Evolutionary conservation across 2,888 invertebrate species (phyloP).

Genomic region (Fragum sueziense): DNA sequence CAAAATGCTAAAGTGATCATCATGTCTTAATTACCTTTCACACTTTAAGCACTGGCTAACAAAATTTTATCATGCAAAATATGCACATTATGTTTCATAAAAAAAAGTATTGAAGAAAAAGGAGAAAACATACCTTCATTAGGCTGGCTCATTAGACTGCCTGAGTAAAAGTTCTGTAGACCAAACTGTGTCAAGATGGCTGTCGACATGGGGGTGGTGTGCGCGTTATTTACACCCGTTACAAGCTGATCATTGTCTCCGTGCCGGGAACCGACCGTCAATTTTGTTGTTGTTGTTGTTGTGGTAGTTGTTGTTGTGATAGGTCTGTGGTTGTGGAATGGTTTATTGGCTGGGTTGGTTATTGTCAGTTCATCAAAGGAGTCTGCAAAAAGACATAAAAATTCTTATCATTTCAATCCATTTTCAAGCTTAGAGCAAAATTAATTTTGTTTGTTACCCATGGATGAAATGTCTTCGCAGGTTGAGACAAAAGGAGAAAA

Average conservation of each 20-base stretch:
- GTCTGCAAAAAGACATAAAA: neutral
- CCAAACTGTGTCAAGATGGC: conserved; percentile 9
- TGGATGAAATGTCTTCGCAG: too few species aligned
- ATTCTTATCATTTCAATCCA: too few species aligned
- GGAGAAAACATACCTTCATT: conserved; percentile 11
- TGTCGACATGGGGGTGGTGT: conserved; percentile 17
- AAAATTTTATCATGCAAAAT: too few species aligned
- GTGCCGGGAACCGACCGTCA: neutral
- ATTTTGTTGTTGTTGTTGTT: neutral
- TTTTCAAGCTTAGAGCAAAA: too few species aligned
- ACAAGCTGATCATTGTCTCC: neutral
- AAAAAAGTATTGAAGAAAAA: too few species aligned
- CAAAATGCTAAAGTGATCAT: too few species aligned
- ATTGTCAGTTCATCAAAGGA: neutral
- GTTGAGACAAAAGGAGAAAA: too few species aligned
- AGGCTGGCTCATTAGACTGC: conserved; percentile 12
- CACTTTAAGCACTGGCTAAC: too few species aligned
- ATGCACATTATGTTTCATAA: too few species aligned
- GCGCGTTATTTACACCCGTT: neutral
- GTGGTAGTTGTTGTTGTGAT: neutral
- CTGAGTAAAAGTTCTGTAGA: conserved; percentile 7
- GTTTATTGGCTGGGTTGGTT: neutral
- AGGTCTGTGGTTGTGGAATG: too few species aligned
- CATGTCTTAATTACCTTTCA: too few species aligned
- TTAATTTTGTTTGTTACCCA: too few species aligned